A percentile compares a stretch with the other conserved stretches of the same genome.
These are phyloP conservation scores for Tauraco hartlaubi DNA, from an alignment of 2,797 vertebrate species.

Conservation along the genomic window DNA sequence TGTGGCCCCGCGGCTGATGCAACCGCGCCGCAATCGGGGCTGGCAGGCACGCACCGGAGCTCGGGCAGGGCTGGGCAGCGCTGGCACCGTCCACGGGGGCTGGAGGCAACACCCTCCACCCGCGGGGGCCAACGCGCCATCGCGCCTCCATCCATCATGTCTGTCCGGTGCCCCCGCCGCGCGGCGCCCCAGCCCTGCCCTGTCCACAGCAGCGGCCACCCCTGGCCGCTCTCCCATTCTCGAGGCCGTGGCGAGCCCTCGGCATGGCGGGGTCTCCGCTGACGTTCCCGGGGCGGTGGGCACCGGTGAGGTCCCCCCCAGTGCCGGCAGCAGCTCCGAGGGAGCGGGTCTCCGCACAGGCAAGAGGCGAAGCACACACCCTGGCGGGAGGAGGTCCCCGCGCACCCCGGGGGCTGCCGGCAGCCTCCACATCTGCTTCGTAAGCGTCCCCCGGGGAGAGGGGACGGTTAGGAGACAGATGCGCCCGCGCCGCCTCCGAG, in stretches of 20 bases:
- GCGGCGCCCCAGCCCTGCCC: neutral
- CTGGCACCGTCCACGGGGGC: neutral
- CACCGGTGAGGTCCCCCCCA: neutral
- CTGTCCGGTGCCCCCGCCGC: rapidly evolving
- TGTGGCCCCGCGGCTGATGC: neutral
- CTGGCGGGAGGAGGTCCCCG: neutral
- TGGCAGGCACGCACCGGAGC: neutral
- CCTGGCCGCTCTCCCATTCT: neutral
- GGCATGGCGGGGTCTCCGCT: neutral
- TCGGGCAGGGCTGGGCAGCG: neutral
- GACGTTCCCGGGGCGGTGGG: neutral
- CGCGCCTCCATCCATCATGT: rapidly evolving
- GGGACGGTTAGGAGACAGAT: constrained; percentile 64
- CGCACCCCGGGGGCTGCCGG: neutral
- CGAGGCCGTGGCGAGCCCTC: neutral
- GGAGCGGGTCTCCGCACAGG: neutral
- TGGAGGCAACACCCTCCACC: neutral
- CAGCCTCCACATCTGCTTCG: constrained; percentile 53
- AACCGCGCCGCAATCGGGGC: neutral
- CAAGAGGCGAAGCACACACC: neutral
- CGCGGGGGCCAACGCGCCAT: rapidly evolving
- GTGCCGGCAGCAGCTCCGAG: neutral
- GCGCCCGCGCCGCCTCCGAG: neutral
- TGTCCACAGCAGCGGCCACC: neutral
- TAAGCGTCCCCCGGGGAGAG: constrained; percentile 35